Base-by-base conservation (phyloP, 2,797 vertebrate species). In the Malacoctenus gilli region DNA sequence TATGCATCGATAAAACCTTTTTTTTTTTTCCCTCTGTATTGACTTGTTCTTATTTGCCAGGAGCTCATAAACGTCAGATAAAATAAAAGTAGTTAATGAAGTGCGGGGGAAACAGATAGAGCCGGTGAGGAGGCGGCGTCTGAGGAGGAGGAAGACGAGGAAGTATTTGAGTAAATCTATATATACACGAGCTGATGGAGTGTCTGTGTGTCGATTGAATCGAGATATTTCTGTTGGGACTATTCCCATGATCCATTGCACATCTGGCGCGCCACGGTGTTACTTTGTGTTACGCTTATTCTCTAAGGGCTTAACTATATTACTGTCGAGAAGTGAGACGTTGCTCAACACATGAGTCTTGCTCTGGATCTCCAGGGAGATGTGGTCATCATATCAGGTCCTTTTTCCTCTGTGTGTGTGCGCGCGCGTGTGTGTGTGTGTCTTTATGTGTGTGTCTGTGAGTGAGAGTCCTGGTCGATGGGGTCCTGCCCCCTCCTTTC, bases 321-420 rank as follows among this genome's bases (percentile, higher is more conserved):
- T 73, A 76, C 14, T 40, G 72, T 79, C 56, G 69, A 40, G 63
- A 72, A 73, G 61, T 59, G 63, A 86, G 77, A 79, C 75, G 68
- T 77, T 80, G 54, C 62, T 67, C 66, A 75, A 65, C 48, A 58
- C 59, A 82, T 76, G 75, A 80, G 51, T 83, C 62, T 47, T 74
- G 38, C 37, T 41, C 20, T 20, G 7, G 39, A 34, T 80, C 72
- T 66, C 70, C 50, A 53, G 73, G 74, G 86, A 85, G 53, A 77
- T 83, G 77, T 56, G 65, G 76, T 85, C 85, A 84, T 89, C 69
- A 81, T 82, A 84, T 81, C 53, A 61, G 38, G 32, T 69, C 37
- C 21, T 64, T 72, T 69, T 77, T 70, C 38, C 44, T 16, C 43
- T 32, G 13, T 59, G 38, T 66, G 54, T 62, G 47, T 64, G 35